Percentiles rank a stretch among this genome's conserved stretches.
Evolutionary conservation across 2,797 vertebrate species (phyloP).

Genomic region (Gobionotothen gibberifrons): DNA sequence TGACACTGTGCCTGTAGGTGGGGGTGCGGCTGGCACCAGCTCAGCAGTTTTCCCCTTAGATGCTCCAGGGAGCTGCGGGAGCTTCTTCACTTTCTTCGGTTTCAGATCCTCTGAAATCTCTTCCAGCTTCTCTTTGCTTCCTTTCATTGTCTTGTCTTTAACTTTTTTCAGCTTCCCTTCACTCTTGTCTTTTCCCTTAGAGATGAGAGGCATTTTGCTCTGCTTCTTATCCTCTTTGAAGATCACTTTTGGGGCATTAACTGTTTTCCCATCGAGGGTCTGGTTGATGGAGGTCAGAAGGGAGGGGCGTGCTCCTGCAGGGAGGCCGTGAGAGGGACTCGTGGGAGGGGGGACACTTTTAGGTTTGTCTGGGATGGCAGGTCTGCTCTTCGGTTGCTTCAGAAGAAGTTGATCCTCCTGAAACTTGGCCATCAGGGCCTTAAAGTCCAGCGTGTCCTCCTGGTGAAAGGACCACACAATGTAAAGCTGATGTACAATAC

Average conservation of each 20-base stretch:
- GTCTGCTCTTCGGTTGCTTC: conserved; percentile 72
- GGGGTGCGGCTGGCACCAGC: conserved; percentile 58
- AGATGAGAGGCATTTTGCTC: conserved; percentile 57
- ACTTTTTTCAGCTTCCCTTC: conserved; percentile 53
- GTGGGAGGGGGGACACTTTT: conserved; percentile 50
- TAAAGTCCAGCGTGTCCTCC: conserved; percentile 86
- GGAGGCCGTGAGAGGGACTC: conserved; percentile 67
- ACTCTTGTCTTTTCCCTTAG: conserved; percentile 58
- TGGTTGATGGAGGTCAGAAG: conserved; percentile 78
- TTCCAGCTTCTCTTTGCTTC: conserved; percentile 48
- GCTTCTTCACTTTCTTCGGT: conserved; percentile 70
- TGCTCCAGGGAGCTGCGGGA: neutral
- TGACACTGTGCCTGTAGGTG: conserved; percentile 48
- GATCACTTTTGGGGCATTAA: conserved; percentile 72
- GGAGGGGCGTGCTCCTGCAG: conserved; percentile 75
- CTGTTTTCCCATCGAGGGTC: conserved; percentile 48
- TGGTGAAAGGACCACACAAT: conserved; percentile 58
- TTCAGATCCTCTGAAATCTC: conserved; percentile 44
- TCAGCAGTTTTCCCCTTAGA: conserved; percentile 41
- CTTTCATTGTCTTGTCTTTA: conserved; percentile 56
- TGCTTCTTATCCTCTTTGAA: conserved; percentile 81
- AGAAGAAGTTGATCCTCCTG: conserved; percentile 78
- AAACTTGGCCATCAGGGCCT: conserved; percentile 88
- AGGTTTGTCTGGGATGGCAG: conserved; percentile 70
- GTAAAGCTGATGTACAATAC: neutral